Base-by-base conservation (phyloP, 2,888 invertebrate genomes). In the Sclerodermus sp. region DNA sequence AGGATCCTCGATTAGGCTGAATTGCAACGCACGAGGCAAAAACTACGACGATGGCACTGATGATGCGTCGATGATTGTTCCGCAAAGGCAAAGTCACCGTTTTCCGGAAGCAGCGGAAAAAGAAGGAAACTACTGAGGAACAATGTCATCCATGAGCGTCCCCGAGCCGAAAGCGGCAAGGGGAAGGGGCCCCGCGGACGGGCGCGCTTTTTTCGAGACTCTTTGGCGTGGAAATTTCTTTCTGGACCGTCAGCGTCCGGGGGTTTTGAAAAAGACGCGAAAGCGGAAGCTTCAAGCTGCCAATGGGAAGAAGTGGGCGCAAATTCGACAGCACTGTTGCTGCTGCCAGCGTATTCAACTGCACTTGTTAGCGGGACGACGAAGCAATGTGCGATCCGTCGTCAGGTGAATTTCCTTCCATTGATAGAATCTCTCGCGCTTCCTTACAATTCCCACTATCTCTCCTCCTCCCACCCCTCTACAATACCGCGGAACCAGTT, bases 211-310 rank as follows among this genome's bases (percentile, higher is more conserved):
- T 48, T 89, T 89, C 75, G 88, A 89, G 67, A 81, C 87, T 15
- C 80, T 89, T 45, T 89, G 89, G 89, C 83, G 87, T 38, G 88
- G 88, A 47, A 84, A 85, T 38, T 85, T 85, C 67, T 74, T 75
- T 43, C 62, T 76, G 42, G 75, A 76, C 37, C 67, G 76, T 3
- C 73, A 74, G 38, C 72, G 17, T 64, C 34, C 34, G 4, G 34
- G 70, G 43, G 68, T 64, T 12, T 63, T 74, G 29, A 73, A 70
- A 51, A 66, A 73, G 13, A 62, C 74, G 39, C 66, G 76, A 43
- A 73, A 71, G 54, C 64, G 74, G 13, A 74, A 73, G 52, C 57
- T 73, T 40, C 70, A 74, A 48, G 56, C 66, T 1, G 62, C 67
- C 1, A 71, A 70, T 42, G 65, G 66, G 12, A 70, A 66, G 55